phyloP scores from a whole-genome alignment of 37 sponge, comb jelly and placozoan species.

The Halichondria panicea region DNA sequence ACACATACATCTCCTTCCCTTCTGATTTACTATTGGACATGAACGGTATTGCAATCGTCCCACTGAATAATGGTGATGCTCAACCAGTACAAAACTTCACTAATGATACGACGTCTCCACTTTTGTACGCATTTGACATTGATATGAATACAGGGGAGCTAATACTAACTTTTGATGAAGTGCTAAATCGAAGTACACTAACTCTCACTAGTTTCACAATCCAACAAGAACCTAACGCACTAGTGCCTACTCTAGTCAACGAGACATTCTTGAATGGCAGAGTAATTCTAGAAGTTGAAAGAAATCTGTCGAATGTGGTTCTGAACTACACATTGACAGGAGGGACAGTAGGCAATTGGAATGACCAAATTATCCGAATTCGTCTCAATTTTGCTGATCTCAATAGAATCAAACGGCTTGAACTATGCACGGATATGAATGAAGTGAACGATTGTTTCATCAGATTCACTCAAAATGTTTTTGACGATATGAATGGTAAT shows the following conservation, averaged over 20 bases:
- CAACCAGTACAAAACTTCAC: constrained; percentile 58
- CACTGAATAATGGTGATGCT: constrained; percentile 61
- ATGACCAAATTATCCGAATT: constrained; percentile 56
- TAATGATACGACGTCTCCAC: constrained; percentile 77
- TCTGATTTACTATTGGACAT: constrained; percentile 70
- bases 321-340: constrained; percentile 66
- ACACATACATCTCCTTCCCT: constrained; percentile 69
- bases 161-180: constrained; percentile 81
- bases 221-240: constrained; percentile 18
- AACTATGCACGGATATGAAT: constrained; percentile 69
- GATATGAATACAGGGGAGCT: constrained; percentile 76
- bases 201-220: constrained; percentile 59
- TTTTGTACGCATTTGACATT: constrained; percentile 81
- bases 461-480: constrained; percentile 33
- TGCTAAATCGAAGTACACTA: constrained; percentile 62
- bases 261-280: neutral
- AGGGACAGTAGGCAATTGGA: constrained; percentile 42
- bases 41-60: constrained; percentile 77
- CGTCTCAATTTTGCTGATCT: constrained; percentile 55
- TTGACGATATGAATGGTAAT: constrained; percentile 77
- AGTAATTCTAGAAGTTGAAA: neutral
- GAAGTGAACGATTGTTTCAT: constrained; percentile 72
- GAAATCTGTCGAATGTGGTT: constrained; percentile 36
- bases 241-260: constrained; percentile 17
- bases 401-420: constrained; percentile 76